phyloP scores from a whole-genome alignment of 1,140 invertebrate genomes.

The Pogonognathellus flavescens region DNA sequence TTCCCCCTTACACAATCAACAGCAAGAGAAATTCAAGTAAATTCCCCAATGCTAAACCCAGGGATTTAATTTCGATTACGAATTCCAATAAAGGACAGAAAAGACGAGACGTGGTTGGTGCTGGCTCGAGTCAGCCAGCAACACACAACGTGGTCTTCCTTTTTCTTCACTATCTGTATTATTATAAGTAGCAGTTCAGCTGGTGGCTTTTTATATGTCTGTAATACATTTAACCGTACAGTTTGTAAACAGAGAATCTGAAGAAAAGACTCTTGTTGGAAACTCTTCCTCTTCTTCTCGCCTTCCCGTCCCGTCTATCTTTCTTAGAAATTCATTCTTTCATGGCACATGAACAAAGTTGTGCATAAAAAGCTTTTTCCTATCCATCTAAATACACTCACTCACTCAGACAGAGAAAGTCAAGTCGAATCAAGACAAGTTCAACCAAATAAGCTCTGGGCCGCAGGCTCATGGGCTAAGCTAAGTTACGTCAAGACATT shows the following conservation, averaged over 20 bases:
- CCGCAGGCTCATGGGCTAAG: neutral
- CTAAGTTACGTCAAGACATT: neutral
- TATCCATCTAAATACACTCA: constrained; percentile 13
- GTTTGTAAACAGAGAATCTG: neutral
- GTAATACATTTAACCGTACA: neutral
- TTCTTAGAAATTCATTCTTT: constrained; percentile 29
- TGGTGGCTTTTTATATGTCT: too few relatives aligned
- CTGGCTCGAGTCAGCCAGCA: neutral
- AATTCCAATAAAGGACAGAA: constrained; percentile 49
- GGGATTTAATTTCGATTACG: constrained; percentile 50
- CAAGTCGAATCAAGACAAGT: neutral
- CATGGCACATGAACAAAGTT: constrained; percentile 31
- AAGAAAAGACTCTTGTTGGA: neutral
- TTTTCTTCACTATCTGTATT: neutral
- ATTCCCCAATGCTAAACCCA: constrained; percentile 28
- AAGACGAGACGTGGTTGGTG: neutral
- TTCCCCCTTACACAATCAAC: constrained; percentile 44
- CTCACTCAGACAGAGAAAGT: constrained; percentile 30
- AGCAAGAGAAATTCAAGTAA: constrained; percentile 39
- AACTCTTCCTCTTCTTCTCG: constrained; percentile 39
- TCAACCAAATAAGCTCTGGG: too few relatives aligned
- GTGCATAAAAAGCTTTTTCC: constrained; percentile 1
- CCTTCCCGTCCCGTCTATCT: constrained; percentile 25
- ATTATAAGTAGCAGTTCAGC: too few relatives aligned
- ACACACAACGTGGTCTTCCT: neutral